Percentiles rank a stretch among this genome's conserved stretches.
These are phyloP conservation scores for Ibidorhyncha struthersii DNA, from an alignment of 2,113 vertebrate species.

Conservation along the genomic window DNA sequence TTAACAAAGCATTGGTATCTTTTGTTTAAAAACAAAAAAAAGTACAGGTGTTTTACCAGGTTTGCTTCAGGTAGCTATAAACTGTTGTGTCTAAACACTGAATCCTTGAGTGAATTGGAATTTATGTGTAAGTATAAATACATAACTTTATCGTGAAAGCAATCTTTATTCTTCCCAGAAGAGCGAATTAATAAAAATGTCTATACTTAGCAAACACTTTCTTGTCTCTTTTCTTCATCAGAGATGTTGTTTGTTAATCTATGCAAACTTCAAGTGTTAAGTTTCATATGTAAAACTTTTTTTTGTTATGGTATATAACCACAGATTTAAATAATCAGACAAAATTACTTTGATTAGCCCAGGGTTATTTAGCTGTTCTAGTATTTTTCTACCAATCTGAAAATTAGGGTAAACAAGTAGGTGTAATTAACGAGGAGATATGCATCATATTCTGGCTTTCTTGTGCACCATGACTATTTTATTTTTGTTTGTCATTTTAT, in stretches of 20 bases:
- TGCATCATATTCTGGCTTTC: neutral
- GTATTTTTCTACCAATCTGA: neutral
- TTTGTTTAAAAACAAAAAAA: neutral
- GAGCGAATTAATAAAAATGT: constrained; percentile 18
- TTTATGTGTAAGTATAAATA: neutral
- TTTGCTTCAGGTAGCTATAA: neutral
- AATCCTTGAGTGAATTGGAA: neutral
- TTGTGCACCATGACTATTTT: neutral
- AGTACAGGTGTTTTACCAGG: neutral
- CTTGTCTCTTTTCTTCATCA: constrained; percentile 41
- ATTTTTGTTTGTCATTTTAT: constrained; percentile 29
- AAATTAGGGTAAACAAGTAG: neutral
- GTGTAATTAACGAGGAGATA: neutral
- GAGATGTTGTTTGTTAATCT: neutral
- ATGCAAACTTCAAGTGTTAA: neutral
- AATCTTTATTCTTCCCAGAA: neutral
- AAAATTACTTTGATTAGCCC: neutral
- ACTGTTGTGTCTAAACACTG: neutral
- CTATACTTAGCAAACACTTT: constrained; percentile 19
- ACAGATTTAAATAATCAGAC: neutral
- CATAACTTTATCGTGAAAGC: neutral
- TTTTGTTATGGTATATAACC: neutral
- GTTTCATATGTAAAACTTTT: neutral
- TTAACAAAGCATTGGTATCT: neutral
- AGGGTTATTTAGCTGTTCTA: neutral